Evolutionary conservation across 2,888 invertebrate genomes (phyloP), one percentile per base, ranked within the genome.

Genomic region (Orthosia gracilis): DNA sequence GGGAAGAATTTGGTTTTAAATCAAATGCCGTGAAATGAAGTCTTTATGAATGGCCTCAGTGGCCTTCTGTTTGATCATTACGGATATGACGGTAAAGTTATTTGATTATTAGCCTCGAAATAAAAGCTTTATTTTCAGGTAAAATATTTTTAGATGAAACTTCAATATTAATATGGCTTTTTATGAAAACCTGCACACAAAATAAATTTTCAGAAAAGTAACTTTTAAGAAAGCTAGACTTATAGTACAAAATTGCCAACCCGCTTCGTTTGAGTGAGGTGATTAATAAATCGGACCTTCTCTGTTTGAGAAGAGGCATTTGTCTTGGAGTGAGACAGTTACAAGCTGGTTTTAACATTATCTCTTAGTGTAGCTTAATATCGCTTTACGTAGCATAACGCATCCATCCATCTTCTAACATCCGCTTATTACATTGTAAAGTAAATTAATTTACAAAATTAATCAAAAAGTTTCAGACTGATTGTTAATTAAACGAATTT

Each of bases 401-500:
- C 26, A 49, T 50, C 45, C n/a, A 65, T 58, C 40, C 45, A 59
- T 69, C 26, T 67, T 55, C n/a, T 55, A 12, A n/a, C n/a, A 59
- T 31, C 40, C 54, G 18, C 40, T 66, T 52, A 78, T 67, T 47
- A 59, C 50, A 64, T n/a, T 57, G 12, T 66, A n/a, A 55, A 59
- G 55, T 71, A 84, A 78, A 76, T 73, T 66, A 80, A 78, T 86
- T 82, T 75, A 68, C 66, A 59, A 82, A 82, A 75, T 86, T 76
- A 80, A 82, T 73, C 58, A 31, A 63, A 71, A 84, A 78, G 61
- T 82, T 82, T 69, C 49, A 23, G 18, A 73, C 69, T 67, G 55
- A 71, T 84, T 84, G 76, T 82, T 84, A 84, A 86, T 84, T 76
- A 86, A 70, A 59, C 72, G 70, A 78, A 61, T 80, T 86, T 73